Evolutionary conservation across 2,888 invertebrate species (phyloP), one percentile per base, ranked within the genome.

Genomic region (Creontiades dilutus): DNA sequence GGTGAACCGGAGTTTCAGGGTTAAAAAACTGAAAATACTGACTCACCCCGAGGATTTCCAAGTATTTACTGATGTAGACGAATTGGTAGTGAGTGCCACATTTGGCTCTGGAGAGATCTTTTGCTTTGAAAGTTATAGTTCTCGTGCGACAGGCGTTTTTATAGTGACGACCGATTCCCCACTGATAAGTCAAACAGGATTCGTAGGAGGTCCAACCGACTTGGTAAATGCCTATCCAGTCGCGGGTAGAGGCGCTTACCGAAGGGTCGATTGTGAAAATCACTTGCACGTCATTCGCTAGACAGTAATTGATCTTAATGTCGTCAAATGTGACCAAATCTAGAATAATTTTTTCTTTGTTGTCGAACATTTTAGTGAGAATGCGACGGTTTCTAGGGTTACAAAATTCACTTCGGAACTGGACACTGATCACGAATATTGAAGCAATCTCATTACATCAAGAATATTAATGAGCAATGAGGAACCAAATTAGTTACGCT

Each of bases 211-310:
- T 80, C 91, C 91, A 91, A 47, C 89, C 90, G 9, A 48, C 90
- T 52, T 76, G 78, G 46, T 88, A 91, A 76, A 91, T 89, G 7
- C 91, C 91, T 52, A 91, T 76, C 91, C 91, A 91, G 80, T 91
- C 91, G 68, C 82, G 82, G 52, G 90, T 90, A 12, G 91, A 91
- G 12, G 90, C 91, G 9, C 80, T n/a, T 5, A 86, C 90, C 55
- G 28, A 82, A 86, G 88, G 80, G 46, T 88, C 90, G 52, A 90
- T 46, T 23, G 90, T 75, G 87, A 90, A 90, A 23, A 90, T 88
- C n/a, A 90, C 90, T 47, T 90, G 87, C 3, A 90, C 27, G 23
- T 90, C 81, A n/a, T 87, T 68, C 5, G 52, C 55, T 2, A 90
- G 5, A 47, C 46, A 23, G 75, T 90, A 90, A 61, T 37, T 87